These are phyloP conservation scores for Beris morrisii DNA, from an alignment of 2,888 invertebrate species.

Conservation along the genomic window DNA sequence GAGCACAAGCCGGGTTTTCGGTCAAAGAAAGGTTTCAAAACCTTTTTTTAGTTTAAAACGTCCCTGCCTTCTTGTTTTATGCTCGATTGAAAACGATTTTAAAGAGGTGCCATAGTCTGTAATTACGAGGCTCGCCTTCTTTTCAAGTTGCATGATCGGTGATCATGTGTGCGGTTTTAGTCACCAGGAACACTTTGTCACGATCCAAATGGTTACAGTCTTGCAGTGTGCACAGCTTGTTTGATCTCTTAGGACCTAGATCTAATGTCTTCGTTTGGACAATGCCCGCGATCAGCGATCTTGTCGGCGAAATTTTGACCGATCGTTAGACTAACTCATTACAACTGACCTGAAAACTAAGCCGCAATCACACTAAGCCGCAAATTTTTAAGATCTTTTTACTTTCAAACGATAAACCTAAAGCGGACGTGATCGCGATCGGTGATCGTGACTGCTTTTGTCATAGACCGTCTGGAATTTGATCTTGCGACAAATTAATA, in stretches of 20 bases:
- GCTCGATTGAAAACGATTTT: neutral
- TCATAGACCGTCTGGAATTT: too few relatives aligned
- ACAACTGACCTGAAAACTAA: too few relatives aligned
- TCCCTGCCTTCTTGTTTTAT: neutral
- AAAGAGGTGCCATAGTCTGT: constrained; percentile 30
- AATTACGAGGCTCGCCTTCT: constrained; percentile 30
- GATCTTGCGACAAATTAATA: too few relatives aligned
- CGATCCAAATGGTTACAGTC: neutral
- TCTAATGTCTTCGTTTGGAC: too few relatives aligned
- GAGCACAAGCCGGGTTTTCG: constrained; percentile 15
- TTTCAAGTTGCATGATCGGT: neutral
- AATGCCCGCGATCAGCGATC: too few relatives aligned
- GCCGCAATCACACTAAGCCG: too few relatives aligned
- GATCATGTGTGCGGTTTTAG: constrained; percentile 19
- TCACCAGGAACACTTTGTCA: neutral
- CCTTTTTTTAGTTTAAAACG: neutral
- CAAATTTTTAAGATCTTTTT: too few relatives aligned
- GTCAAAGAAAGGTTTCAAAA: constrained; percentile 3
- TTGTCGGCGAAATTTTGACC: too few relatives aligned
- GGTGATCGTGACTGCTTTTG: too few relatives aligned
- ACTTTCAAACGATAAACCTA: too few relatives aligned
- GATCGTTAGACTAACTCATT: too few relatives aligned
- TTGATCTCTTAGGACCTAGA: constrained; percentile 3
- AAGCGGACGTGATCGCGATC: too few relatives aligned
- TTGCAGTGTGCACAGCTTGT: neutral